A percentile compares a stretch with the other conserved stretches of the same genome.
Evolutionary conservation across 92 coral and sea anemone species (phyloP).

Genomic region (Ricordea florida): DNA sequence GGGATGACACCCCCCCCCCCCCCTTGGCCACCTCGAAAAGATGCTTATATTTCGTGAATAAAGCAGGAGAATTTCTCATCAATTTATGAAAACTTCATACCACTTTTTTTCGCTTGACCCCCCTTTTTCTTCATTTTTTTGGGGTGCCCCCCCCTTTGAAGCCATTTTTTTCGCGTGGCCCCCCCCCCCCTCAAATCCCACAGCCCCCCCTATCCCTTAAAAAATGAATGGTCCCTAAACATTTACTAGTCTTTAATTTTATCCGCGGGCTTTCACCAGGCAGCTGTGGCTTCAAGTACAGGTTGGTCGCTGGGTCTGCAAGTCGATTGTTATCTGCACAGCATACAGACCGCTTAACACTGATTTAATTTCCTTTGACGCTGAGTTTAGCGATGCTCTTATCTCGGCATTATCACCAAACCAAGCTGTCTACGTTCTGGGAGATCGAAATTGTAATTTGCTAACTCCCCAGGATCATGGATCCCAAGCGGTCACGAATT

Average conservation of each 20-base stretch:
- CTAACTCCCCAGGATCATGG: neutral
- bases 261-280: constrained; percentile 27
- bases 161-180: too few species aligned
- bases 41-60: too few species aligned
- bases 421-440: constrained; percentile 12
- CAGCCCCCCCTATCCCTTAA: too few species aligned
- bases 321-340: constrained; percentile 30
- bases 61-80: too few species aligned
- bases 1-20: too few species aligned
- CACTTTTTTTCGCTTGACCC: too few species aligned
- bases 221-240: too few species aligned
- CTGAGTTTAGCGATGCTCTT: constrained; percentile 20
- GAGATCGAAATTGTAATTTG: constrained; percentile 18
- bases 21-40: too few species aligned
- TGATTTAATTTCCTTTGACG: constrained; percentile 12
- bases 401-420: constrained; percentile 16
- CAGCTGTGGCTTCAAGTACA: constrained; percentile 42
- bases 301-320: constrained; percentile 16
- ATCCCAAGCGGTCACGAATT: constrained; percentile 4
- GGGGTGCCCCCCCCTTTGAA: too few species aligned
- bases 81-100: too few species aligned
- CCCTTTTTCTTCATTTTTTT: too few species aligned
- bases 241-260: constrained; percentile 30
- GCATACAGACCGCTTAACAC: constrained; percentile 25
- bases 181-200: too few species aligned